These are phyloP conservation scores for Epinotia ramella DNA, from an alignment of 2,888 invertebrate species.

Conservation along the genomic window DNA sequence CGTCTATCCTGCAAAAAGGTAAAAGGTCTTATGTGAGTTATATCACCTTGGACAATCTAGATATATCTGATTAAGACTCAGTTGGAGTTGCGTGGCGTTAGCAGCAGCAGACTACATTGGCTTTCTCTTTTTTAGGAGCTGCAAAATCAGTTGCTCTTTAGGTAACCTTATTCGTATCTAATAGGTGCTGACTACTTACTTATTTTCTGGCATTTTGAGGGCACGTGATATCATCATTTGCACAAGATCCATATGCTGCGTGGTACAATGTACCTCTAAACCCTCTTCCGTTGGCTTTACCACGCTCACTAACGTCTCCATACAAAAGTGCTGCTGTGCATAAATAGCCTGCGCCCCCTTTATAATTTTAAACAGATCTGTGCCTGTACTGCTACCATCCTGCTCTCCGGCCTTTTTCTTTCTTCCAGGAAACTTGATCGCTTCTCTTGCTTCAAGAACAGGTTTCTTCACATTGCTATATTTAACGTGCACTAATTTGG, in stretches of 20 bases:
- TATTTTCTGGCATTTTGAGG: slow-evolving; percentile 84
- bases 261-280: slow-evolving; percentile 85
- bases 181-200: slow-evolving; percentile 46
- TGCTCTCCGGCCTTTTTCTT: slow-evolving; percentile 46
- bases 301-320: slow-evolving; percentile 88
- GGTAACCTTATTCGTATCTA: slow-evolving; percentile 37
- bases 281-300: slow-evolving; percentile 89
- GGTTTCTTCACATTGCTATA: slow-evolving; percentile 74
- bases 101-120: too few species aligned
- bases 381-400: slow-evolving; percentile 76
- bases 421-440: slow-evolving; percentile 55
- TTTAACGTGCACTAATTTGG: slow-evolving; percentile 81
- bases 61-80: too few species aligned
- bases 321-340: slow-evolving; percentile 89
- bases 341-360: slow-evolving; percentile 82
- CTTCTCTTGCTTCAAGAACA: slow-evolving; percentile 57
- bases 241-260: slow-evolving; percentile 86
- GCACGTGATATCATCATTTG: slow-evolving; percentile 84
- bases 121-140: too few species aligned
- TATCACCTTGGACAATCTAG: too few species aligned
- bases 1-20: slow-evolving; percentile 18
- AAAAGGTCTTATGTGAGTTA: too few species aligned
- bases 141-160: too few species aligned
- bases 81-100: too few species aligned
- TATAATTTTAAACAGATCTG: slow-evolving; percentile 63